Evolutionary conservation across 2,888 invertebrate species (phyloP), one percentile per base, ranked within the genome.

Genomic region (Cantharis rufa): DNA sequence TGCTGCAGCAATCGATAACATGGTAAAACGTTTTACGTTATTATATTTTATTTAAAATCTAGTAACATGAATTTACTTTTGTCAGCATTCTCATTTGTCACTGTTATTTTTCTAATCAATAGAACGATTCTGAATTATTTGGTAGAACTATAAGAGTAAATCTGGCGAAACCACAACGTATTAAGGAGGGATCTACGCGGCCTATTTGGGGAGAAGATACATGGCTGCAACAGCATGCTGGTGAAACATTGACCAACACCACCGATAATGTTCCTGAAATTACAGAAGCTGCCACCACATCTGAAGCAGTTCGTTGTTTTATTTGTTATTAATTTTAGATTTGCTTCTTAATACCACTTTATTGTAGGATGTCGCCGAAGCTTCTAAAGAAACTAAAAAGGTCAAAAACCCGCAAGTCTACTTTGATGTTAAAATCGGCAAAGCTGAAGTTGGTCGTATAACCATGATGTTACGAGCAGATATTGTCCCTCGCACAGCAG

Each of bases 141-240:
- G 99, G 99, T 0, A 91, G 98, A 80, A 98, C 98, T 48, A 95
- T 99, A 82, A 91, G 98, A 83, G 98, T 98, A 0, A 99, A 99
- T 88, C 91, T 99, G 81, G 99, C 99, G 3, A 98, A 98, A 83
- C 99, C 99, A 3, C 97, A 98, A 87, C 94, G 96, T 82, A 95
- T 98, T 72, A 98, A 97, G 87, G 98, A 99, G 89, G 97, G 98
- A 21, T 97, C 96, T 10, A 95, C 96, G 0, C 92, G 96, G 80
- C 96, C 98, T 1, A 98, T 99, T 2, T 99, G 99, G 99, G 95
- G 98, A 0, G 99, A 99, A 86, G 99, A 99, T 87, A 92, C 93
- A 71, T 99, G 99, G 99, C 88, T 99, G n/a, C 97, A 97, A 86
- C 95, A 97, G 86, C 98, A 99, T 90, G 98, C 98, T 0, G 98